Evolutionary conservation across 1,140 invertebrate genomes (phyloP).

Genomic region (Ips nitidus): DNA sequence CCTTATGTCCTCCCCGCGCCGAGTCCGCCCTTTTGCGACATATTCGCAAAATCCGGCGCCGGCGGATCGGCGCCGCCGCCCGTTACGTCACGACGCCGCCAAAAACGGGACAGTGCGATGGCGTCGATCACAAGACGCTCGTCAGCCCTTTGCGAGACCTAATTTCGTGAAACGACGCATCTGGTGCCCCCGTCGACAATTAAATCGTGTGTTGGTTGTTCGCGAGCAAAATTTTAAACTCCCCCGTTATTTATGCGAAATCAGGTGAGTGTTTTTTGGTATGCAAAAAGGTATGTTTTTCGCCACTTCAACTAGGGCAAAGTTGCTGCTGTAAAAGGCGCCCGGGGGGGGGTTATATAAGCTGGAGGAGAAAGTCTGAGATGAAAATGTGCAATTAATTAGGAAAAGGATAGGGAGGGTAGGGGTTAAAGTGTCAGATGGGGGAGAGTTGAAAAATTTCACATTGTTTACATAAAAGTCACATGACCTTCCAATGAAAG

Average conservation of each 20-base stretch:
- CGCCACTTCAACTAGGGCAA: neutral
- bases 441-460: neutral
- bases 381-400: neutral
- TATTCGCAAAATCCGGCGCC: slow-evolving; percentile 29
- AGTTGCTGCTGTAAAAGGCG: neutral
- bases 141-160: slow-evolving; percentile 15
- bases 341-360: neutral
- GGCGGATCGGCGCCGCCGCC: slow-evolving; percentile 30
- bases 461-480: neutral
- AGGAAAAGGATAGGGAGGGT: neutral
- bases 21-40: neutral
- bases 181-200: too few species aligned
- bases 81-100: slow-evolving; percentile 37
- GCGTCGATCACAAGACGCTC: slow-evolving; percentile 20
- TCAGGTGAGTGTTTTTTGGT: slow-evolving; percentile 20
- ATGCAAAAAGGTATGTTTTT: neutral
- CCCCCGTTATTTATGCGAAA: slow-evolving; percentile 25
- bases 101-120: slow-evolving; percentile 27
- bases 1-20: neutral
- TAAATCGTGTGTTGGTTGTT: neutral
- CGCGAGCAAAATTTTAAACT: slow-evolving; percentile 21
- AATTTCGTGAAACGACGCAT: neutral
- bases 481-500: neutral
- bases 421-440: neutral
- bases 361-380: neutral